Base-by-base conservation (phyloP, 2,888 invertebrate genomes). In the Oconnorella tubifera region DNA sequence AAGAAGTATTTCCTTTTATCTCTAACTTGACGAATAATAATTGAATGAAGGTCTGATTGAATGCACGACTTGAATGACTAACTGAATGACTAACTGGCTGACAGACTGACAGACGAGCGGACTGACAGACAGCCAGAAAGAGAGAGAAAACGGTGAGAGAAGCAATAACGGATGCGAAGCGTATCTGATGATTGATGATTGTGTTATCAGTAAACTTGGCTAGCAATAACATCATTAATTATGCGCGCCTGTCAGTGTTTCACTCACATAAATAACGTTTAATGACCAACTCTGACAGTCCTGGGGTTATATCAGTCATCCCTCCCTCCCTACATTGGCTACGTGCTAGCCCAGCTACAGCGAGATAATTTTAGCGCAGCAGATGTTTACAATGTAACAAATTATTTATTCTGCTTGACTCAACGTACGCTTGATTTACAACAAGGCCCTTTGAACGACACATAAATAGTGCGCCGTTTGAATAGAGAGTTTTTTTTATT, bases 161-260 rank as follows among this genome's bases (percentile, higher is more conserved):
- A 19, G 40, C 40, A 10, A 40, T 40, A 19, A 19, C 40, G 40
- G 40, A 40, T 40, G 40, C 19, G 10, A 40, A 19, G 10, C 40
- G 19, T 10, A 40, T 40, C 10, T 19, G 40, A 40, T 40, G 40
- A 40, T 40, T 40, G 40, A 40, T 40, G 40, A 19, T 40, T 10
- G 40, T 40, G 40, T 40, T 40, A 40, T 40, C 40, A 40, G 40
- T 40, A 40, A 40, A 40, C 10, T 40, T 40, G 40, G 40, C 40
- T 19, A 40, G 10, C 10, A 40, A 40, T 19, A 40, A 19, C 10
- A 40, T 19, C 40, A 40, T 40, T 40, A 40, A 40, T 40, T 40
- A 40, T 40, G 40, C 40, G 40, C 40, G 10, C 40, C 40, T 40
- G 40, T 40, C 40, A 40, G 10, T 10, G 40, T 40, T 40, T 10